Evolutionary conservation across 2,888 invertebrate species (phyloP), one percentile per base, ranked within the genome.

Genomic region (Rhogogaster chlorosoma): DNA sequence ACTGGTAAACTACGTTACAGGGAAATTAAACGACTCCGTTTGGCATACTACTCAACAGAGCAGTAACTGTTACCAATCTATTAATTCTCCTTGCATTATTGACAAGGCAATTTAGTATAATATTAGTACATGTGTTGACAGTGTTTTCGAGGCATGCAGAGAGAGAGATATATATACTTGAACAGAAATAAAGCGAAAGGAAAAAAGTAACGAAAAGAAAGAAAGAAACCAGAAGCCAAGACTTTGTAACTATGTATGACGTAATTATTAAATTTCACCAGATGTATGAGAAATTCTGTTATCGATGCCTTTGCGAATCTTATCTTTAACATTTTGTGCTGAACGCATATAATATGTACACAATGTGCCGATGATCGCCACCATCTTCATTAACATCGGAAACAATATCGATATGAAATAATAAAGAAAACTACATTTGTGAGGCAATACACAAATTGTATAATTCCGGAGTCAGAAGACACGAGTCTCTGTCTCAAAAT

Each of bases 301-400:
- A 80, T 80, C 80, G 61, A 36, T 61, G 80, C 61, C 61, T 57
- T 80, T 80, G 36, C 80, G 15, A 61, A 61, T 38, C 53, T 61
- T 80, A 80, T 80, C 22, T 57, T 22, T 18, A 80, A 61, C 36
- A 38, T 38, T 42, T 38, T 57, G 80, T 61, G 80, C 80, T 80
- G 29, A 29, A n/a, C 53, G 75, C 75, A 45, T 75, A 45, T 75
- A n/a, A 45, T 75, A n/a, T 36, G 26, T 75, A 75, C 45, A 45
- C 26, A 45, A 75, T 26, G 78, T 78, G 78, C 53, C 32, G 26
- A 78, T 29, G 49, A 57, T 78, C 36, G 15, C 45, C 38, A 45
- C 45, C 22, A 45, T 49, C 73, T 22, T 45, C 18, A 45, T 75
- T 71, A 38, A 36, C 38, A 75, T 75, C 15, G 15, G 45, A 75